These are phyloP conservation scores for Leucophora obtusa DNA, from an alignment of 2,888 invertebrate genomes.

Conservation along the genomic window DNA sequence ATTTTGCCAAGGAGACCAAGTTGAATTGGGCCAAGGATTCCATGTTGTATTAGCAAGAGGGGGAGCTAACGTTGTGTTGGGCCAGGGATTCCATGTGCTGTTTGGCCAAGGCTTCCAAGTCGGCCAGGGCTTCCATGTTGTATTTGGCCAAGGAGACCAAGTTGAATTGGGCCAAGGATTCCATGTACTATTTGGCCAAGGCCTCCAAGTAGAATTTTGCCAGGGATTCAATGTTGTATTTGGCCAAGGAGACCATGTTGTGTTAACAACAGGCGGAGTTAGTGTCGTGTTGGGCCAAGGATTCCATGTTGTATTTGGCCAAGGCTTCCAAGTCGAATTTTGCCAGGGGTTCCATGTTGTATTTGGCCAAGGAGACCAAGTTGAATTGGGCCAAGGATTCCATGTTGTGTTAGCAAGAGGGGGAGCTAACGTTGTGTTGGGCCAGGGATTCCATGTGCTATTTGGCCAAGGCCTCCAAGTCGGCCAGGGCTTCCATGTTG, in stretches of 20 bases:
- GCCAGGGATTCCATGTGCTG: no score
- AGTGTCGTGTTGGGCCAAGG: not conserved
- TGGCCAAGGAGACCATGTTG: not conserved
- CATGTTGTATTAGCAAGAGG: conserved; percentile 12
- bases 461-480: not conserved
- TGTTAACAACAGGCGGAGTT: not conserved
- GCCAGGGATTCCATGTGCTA: not conserved
- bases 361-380: not conserved
- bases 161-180: no score
- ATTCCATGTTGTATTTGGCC: not conserved
- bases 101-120: no score
- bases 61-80: not conserved
- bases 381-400: not conserved
- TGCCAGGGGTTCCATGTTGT: not conserved
- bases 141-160: no score
- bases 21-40: not conserved
- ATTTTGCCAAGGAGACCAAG: not conserved
- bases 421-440: not conserved
- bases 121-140: no score
- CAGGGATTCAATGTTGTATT: not conserved
- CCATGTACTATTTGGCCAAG: no score
- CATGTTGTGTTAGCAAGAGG: not conserved
- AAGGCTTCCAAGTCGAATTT: no score
- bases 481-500: not conserved
- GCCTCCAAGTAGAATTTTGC: not conserved